A percentile compares a stretch with the other conserved stretches of the same genome.
phyloP scores from a whole-genome alignment of 2,113 vertebrate genomes.

The human region DNA sequence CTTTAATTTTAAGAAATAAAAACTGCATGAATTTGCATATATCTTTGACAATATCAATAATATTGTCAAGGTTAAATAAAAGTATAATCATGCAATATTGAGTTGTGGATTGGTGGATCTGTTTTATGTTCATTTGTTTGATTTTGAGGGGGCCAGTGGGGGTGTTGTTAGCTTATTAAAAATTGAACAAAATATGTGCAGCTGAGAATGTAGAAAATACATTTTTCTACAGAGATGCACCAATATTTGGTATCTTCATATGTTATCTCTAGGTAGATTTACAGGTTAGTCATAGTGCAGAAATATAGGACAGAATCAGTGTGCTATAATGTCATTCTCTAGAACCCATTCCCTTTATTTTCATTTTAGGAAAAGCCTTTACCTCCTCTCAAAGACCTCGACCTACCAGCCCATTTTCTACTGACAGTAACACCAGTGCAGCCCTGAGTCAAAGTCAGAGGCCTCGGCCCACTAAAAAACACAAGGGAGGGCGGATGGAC shows the following conservation, averaged over 20 bases:
- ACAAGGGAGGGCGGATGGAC: constrained; percentile 89
- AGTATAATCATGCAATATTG: not conserved
- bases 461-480: constrained; percentile 93
- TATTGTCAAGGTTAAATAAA: not conserved
- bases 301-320: constrained; percentile 29
- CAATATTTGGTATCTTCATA: not conserved
- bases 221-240: not conserved
- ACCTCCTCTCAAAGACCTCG: constrained; percentile 90
- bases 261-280: not conserved
- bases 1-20: constrained; percentile 49
- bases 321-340: constrained; percentile 58
- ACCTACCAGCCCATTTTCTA: constrained; percentile 97
- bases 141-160: not conserved
- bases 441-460: constrained; percentile 93
- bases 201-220: not conserved
- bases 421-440: constrained; percentile 92
- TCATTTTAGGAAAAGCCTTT: constrained; percentile 92
- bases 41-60: not conserved
- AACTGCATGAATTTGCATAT: not conserved
- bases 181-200: not conserved
- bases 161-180: not conserved
- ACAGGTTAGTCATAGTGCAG: constrained; percentile 45
- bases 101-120: not conserved
- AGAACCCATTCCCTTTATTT: constrained; percentile 53
- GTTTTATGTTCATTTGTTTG: not conserved